Conservation (phyloP, 2,797 vertebrate species). For the Pseudochaenichthys georgianus region DNA sequence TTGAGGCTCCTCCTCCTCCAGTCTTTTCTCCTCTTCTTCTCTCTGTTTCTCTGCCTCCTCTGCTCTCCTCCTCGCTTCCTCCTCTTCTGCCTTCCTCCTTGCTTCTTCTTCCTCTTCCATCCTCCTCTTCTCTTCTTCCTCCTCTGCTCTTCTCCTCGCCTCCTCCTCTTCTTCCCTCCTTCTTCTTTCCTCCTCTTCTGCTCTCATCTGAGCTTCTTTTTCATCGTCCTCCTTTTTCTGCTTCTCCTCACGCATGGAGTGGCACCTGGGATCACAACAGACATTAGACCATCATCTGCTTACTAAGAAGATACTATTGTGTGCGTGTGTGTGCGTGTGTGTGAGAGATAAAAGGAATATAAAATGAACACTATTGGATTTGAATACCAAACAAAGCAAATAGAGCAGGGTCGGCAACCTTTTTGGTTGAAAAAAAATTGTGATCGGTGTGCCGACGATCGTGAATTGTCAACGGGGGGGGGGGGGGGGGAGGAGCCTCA, state of each 20-base stretch:
- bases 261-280: conserved; percentile 75
- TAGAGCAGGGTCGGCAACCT: no score
- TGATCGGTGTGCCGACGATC: no score
- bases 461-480: no score
- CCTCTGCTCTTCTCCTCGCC: conserved; percentile 56
- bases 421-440: no score
- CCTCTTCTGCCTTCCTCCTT: conserved; percentile 73
- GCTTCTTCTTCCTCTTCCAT: conserved; percentile 42
- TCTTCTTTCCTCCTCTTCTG: conserved; percentile 51
- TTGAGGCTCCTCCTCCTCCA: conserved; percentile 54
- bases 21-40: conserved; percentile 64
- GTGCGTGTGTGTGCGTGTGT: no score
- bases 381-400: no score
- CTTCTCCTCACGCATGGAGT: conserved; percentile 82
- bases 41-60: conserved; percentile 60
- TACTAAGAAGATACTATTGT: no score
- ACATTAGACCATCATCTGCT: no score
- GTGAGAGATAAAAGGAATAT: no score
- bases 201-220: conserved; percentile 56
- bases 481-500: no score
- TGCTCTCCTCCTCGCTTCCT: conserved; percentile 53
- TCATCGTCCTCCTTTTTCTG: conserved; percentile 77
- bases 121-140: conserved; percentile 52
- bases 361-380: no score
- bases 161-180: conserved; percentile 48